Evolutionary conservation across 1,140 invertebrate genomes (phyloP).

Genomic region (Augochlora pura): DNA sequence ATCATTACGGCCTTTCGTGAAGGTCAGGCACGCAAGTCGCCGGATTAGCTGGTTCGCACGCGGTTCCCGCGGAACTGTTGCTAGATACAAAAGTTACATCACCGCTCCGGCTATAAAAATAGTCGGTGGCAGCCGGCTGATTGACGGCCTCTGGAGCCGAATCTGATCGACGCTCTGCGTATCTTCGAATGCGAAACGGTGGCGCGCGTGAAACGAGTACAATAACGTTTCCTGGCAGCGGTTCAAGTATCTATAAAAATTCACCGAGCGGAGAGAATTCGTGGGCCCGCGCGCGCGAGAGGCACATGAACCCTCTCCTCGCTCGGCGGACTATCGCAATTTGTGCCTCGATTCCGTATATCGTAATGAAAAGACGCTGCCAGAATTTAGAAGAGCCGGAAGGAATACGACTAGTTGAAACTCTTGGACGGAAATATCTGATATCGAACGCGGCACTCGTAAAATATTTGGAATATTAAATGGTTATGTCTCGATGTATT

Average conservation of each 20-base stretch:
- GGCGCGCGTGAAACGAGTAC: conserved; percentile 3
- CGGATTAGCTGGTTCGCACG: neutral
- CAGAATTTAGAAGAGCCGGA: too few species aligned
- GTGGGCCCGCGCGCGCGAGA: neutral
- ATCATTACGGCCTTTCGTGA: neutral
- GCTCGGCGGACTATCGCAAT: neutral
- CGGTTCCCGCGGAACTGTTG: too few species aligned
- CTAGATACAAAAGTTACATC: neutral
- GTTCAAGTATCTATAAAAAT: conserved; percentile 18
- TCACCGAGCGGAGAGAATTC: neutral
- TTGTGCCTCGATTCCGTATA: neutral
- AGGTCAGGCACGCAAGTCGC: neutral
- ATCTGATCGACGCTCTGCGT: neutral
- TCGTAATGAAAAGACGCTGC: too few species aligned
- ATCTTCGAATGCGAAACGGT: conserved; percentile 13
- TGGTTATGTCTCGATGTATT: too few species aligned
- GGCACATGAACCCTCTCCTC: neutral
- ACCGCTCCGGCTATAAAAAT: neutral
- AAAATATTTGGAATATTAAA: too few species aligned
- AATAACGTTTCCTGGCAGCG: conserved; percentile 8
- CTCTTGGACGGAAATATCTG: too few species aligned
- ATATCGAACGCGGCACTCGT: too few species aligned
- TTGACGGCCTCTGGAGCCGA: neutral
- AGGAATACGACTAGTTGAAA: too few species aligned
- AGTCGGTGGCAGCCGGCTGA: neutral